phyloP scores from a whole-genome alignment of 2,797 vertebrate species.

The Amblyraja radiata region DNA sequence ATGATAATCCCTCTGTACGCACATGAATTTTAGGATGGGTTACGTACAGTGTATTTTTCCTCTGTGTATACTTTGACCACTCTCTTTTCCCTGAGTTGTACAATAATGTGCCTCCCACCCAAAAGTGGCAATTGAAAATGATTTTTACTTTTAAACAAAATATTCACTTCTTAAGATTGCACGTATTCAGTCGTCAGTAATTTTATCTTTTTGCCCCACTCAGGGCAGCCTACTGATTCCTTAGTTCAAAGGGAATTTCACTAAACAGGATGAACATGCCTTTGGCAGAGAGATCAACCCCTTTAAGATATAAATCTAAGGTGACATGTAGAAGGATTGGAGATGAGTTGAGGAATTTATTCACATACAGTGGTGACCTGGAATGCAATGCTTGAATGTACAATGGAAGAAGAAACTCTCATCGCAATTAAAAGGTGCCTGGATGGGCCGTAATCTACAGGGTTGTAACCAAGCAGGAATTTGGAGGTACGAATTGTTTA shows the following conservation, averaged over 20 bases:
- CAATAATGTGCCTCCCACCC: neutral
- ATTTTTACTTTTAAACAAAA: neutral
- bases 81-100: neutral
- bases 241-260: neutral
- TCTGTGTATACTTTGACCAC: neutral
- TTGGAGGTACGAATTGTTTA: neutral
- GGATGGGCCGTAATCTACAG: too few species aligned
- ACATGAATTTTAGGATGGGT: neutral
- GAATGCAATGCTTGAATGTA: neutral
- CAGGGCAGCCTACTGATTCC: neutral
- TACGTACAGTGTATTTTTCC: neutral
- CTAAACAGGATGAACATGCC: neutral
- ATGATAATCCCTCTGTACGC: neutral
- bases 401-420: neutral
- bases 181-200: neutral
- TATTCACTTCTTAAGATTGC: neutral
- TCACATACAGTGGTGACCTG: neutral
- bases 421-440: neutral
- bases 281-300: neutral
- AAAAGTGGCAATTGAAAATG: neutral
- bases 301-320: too few species aligned
- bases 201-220: neutral
- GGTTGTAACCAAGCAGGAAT: too few species aligned
- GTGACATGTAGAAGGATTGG: too few species aligned
- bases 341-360: too few species aligned